Percentiles rank a stretch among this genome's conserved stretches.
Evolutionary conservation across 2,888 invertebrate species (phyloP).

Genomic region (Mechanitis messenoides): DNA sequence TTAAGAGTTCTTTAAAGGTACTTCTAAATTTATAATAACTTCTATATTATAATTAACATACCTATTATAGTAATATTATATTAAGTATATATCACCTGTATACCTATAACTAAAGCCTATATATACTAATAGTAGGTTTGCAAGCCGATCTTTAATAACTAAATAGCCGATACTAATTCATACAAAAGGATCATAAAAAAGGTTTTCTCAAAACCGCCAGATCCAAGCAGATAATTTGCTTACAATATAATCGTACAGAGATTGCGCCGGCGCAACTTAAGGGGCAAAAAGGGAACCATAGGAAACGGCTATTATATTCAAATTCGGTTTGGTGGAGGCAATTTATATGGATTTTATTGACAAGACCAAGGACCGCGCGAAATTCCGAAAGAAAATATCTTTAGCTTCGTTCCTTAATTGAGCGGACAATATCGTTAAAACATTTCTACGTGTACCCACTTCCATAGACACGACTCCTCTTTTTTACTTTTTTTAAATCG

Average conservation of each 20-base stretch:
- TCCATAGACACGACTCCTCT: constrained; percentile 11
- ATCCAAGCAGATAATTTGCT: constrained; percentile 74
- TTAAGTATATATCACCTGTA: too few species aligned
- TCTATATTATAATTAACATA: not conserved
- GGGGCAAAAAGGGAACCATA: constrained; percentile 65
- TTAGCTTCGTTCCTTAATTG: constrained; percentile 61
- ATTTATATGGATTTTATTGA: constrained; percentile 76
- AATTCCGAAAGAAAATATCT: constrained; percentile 65
- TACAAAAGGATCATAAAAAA: constrained; percentile 45
- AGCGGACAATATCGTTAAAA: constrained; percentile 65
- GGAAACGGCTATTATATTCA: constrained; percentile 73
- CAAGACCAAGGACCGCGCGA: constrained; percentile 64
- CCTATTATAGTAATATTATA: too few species aligned
- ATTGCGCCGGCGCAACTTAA: constrained; percentile 64
- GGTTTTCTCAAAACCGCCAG: constrained; percentile 45
- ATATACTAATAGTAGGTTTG: too few species aligned
- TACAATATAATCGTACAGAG: constrained; percentile 75
- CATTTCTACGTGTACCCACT: constrained; percentile 16
- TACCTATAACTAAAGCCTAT: too few species aligned
- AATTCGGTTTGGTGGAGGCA: constrained; percentile 70
- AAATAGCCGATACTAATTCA: constrained; percentile 31
- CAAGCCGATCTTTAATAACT: constrained; percentile 22
- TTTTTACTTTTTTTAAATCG: constrained; percentile 15
- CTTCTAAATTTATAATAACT: not conserved
- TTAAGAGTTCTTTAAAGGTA: not conserved